A percentile compares a stretch with the other conserved stretches of the same genome.
Conservation (phyloP, 2,888 invertebrate species). For the Hetaerina titia region DNA sequence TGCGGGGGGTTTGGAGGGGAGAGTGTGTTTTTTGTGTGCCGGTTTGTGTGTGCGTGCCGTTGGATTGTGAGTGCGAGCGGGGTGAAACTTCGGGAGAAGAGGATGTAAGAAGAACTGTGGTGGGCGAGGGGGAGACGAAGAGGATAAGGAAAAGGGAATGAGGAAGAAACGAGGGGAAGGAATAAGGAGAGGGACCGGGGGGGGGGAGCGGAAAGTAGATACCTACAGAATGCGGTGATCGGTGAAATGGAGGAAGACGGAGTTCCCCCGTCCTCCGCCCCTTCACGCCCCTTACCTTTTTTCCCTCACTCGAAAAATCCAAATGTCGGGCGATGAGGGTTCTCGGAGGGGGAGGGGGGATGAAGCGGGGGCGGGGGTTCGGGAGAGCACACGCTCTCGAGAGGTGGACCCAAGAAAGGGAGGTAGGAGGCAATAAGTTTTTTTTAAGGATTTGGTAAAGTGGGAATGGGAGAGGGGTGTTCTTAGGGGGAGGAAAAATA, state of each 20-base stretch:
- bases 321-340: not conserved
- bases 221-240: not conserved
- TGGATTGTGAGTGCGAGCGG: not conserved
- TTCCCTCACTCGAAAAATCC: not conserved
- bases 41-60: conserved; percentile 11
- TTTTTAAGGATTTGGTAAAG: too few relatives aligned
- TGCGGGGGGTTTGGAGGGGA: not conserved
- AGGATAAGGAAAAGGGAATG: not conserved
- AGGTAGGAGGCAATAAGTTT: not conserved
- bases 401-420: not conserved
- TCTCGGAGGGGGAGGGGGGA: not conserved
- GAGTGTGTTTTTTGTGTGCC: not conserved
- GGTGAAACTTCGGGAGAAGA: not conserved
- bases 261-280: not conserved
- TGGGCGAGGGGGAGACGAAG: not conserved
- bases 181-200: not conserved
- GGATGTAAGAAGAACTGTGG: not conserved
- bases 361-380: not conserved
- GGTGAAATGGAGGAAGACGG: not conserved
- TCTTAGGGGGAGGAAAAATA: too few relatives aligned
- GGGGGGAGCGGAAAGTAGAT: not conserved
- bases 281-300: not conserved
- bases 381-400: not conserved
- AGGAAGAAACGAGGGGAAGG: not conserved
- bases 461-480: too few relatives aligned